These are phyloP conservation scores for Melozone crissalis DNA, from an alignment of 2,113 vertebrate species.

Conservation along the genomic window DNA sequence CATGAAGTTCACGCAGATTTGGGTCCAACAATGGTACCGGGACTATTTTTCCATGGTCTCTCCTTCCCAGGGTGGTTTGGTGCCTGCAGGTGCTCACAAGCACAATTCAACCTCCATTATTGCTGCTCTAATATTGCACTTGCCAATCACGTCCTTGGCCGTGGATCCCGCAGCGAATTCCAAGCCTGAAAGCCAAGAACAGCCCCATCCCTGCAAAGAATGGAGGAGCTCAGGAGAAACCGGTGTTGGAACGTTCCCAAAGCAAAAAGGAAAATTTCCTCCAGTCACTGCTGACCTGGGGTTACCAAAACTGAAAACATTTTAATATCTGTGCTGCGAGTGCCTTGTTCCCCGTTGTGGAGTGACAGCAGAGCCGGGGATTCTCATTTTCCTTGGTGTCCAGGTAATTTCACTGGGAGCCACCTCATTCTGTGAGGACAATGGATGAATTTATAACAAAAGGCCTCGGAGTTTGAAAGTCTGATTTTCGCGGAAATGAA, in stretches of 20 bases:
- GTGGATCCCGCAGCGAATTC: neutral
- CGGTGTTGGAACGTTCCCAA: rapidly evolving
- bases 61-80: neutral
- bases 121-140: neutral
- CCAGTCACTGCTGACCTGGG: neutral
- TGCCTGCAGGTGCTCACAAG: neutral
- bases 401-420: neutral
- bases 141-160: neutral
- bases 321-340: neutral
- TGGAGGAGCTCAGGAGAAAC: neutral
- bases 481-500: neutral
- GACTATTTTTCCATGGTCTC: neutral
- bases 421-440: neutral
- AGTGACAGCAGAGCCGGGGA: rapidly evolving
- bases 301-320: neutral
- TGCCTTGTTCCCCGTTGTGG: rapidly evolving
- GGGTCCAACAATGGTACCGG: neutral
- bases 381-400: neutral
- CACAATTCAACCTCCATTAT: neutral
- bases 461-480: neutral
- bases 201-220: neutral
- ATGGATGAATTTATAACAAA: neutral
- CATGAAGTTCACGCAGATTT: rapidly evolving
- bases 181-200: neutral
- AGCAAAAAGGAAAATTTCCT: neutral